Evolutionary conservation across 2,888 invertebrate species (phyloP).

Genomic region (Drosophila greeni): DNA sequence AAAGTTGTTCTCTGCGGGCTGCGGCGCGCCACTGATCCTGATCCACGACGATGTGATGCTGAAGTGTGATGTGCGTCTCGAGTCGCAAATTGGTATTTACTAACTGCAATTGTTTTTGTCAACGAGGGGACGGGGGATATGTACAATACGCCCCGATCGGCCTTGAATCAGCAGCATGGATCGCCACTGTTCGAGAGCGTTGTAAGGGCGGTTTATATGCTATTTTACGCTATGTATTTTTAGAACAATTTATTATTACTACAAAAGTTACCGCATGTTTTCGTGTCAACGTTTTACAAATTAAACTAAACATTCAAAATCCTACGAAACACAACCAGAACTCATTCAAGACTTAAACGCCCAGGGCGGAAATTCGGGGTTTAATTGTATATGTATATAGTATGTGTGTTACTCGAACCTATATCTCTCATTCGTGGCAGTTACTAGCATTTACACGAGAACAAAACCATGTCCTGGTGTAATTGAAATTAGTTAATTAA

Average conservation of each 20-base stretch:
- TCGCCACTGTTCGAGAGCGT: conserved; percentile 10
- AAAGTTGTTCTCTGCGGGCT: conserved; percentile 35
- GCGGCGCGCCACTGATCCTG: conserved; percentile 14
- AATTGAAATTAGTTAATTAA: conserved; percentile 20
- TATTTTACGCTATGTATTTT: conserved; percentile 67
- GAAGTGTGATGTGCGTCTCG: conserved; percentile 67
- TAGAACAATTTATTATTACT: conserved; percentile 66
- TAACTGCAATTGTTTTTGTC: conserved; percentile 54
- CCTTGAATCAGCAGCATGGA: conserved; percentile 15
- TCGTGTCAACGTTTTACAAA: conserved; percentile 63
- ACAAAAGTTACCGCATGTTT: conserved; percentile 55
- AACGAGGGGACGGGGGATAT: conserved; percentile 5
- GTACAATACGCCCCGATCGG: conserved; percentile 31
- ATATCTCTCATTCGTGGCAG: conserved; percentile 20
- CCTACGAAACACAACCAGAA: conserved; percentile 6
- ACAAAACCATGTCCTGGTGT: conserved; percentile 13
- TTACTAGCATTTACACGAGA: conserved; percentile 18
- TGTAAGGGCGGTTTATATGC: conserved; percentile 26
- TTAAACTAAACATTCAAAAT: conserved; percentile 26
- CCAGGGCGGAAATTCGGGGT: conserved; percentile 10
- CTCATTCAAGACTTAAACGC: conserved; percentile 11
- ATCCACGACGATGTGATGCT: conserved; percentile 37
- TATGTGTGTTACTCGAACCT: conserved; percentile 23
- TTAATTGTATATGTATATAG: conserved; percentile 18
- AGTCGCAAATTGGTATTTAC: conserved; percentile 63